phyloP scores from a whole-genome alignment of 2,113 vertebrate species.

The Melanerpes formicivorus region DNA sequence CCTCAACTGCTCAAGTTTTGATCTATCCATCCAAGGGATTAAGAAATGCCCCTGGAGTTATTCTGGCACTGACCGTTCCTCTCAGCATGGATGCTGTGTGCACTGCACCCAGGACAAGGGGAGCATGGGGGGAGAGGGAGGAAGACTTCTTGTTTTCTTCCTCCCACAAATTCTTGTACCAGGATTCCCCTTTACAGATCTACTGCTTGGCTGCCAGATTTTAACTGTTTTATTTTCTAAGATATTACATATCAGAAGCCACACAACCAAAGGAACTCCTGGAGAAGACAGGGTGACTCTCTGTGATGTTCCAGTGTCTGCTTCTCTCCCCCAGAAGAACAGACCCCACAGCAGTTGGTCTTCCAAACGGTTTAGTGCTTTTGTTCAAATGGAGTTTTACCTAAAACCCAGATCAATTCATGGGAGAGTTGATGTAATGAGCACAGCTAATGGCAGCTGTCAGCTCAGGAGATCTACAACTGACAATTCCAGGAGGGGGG shows the following conservation, averaged over 20 bases:
- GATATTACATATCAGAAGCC: neutral
- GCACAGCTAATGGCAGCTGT: neutral
- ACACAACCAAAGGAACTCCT: neutral
- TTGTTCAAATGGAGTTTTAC: neutral
- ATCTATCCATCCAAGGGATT: neutral
- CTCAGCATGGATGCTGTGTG: rapidly evolving
- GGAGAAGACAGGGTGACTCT: neutral
- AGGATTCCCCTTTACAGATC: neutral
- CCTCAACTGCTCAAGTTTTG: neutral
- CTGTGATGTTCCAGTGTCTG: neutral
- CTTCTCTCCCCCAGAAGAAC: neutral
- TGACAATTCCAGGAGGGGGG: neutral
- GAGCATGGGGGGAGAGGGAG: rapidly evolving
- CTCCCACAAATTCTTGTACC: neutral
- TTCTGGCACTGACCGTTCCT: neutral
- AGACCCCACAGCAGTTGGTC: neutral
- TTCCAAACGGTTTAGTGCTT: neutral
- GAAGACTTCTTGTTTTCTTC: neutral
- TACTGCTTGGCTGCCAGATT: neutral
- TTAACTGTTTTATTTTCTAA: neutral
- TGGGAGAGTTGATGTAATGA: neutral
- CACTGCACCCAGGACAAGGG: neutral
- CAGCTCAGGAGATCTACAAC: neutral
- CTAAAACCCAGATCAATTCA: neutral
- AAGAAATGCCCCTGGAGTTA: neutral